phyloP scores from a whole-genome alignment of 2,888 invertebrate genomes.

The Globia sparganii region DNA sequence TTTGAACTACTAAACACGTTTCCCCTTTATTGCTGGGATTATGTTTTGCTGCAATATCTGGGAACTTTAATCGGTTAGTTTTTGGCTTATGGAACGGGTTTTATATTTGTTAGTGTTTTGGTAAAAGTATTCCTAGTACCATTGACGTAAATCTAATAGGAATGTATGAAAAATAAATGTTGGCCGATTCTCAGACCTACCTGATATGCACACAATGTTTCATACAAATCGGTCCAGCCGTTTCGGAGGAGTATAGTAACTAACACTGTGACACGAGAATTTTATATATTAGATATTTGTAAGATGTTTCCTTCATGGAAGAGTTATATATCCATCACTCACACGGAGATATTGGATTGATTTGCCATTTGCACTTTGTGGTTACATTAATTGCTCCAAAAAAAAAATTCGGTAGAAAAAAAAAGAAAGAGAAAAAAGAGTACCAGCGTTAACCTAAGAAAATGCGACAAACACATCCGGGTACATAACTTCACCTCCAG shows the following conservation, averaged over 20 bases:
- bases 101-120: not conserved
- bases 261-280: no score
- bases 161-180: no score
- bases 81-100: slow-evolving; percentile 13
- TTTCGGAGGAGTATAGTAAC: no score
- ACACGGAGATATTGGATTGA: no score
- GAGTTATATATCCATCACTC: not conserved
- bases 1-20: slow-evolving; percentile 57
- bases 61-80: slow-evolving; percentile 37
- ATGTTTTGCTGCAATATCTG: slow-evolving; percentile 45
- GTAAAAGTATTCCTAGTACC: no score
- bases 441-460: not conserved
- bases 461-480: slow-evolving; percentile 4
- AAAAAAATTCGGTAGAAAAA: not conserved
- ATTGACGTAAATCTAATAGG: not conserved
- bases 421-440: not conserved
- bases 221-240: no score
- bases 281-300: no score
- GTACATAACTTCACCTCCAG: not conserved
- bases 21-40: slow-evolving; percentile 51
- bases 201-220: no score
- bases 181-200: no score
- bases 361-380: no score
- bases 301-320: not conserved
- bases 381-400: not conserved